A percentile compares a stretch with the other conserved stretches of the same genome.
These are phyloP conservation scores for Enteromius afrohamiltoni DNA, from an alignment of 2,797 vertebrate species.

Conservation along the genomic window DNA sequence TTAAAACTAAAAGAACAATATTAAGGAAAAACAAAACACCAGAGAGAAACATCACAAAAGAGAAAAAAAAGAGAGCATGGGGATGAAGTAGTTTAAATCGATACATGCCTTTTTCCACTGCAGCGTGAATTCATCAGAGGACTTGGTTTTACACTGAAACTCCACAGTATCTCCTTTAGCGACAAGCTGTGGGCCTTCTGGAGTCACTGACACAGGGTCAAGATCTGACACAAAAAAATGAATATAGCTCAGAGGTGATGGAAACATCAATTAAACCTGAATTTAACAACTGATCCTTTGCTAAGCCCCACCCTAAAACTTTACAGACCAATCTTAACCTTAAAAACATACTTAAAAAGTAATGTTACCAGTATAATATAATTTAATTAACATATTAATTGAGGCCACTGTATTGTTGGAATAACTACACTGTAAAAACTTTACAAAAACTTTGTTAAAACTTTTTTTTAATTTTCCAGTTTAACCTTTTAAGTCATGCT, in stretches of 20 bases:
- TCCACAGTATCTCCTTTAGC: conserved; percentile 47
- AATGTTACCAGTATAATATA: neutral
- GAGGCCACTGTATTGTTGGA: neutral
- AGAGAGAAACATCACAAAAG: neutral
- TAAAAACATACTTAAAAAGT: neutral
- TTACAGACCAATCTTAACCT: neutral
- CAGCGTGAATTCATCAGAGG: conserved; percentile 42
- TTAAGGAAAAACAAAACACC: neutral
- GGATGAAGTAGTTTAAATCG: neutral
- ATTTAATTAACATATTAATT: neutral
- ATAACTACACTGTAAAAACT: neutral
- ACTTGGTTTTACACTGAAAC: conserved; percentile 54
- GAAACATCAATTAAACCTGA: neutral
- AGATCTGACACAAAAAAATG: conserved; percentile 56
- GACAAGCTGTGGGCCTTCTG: conserved; percentile 13
- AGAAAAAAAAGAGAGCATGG: neutral
- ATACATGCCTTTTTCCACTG: conserved; percentile 58
- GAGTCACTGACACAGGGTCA: conserved; percentile 49
- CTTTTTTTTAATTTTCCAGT: too few relatives aligned
- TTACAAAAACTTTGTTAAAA: too few relatives aligned
- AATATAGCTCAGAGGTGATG: neutral
- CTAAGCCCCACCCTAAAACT: neutral
- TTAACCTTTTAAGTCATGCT: too few relatives aligned
- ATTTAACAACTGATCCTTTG: neutral
- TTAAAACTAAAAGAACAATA: neutral